Evolutionary conservation across 1,140 invertebrate genomes (phyloP).

Genomic region (Hylyphantes graminicola): DNA sequence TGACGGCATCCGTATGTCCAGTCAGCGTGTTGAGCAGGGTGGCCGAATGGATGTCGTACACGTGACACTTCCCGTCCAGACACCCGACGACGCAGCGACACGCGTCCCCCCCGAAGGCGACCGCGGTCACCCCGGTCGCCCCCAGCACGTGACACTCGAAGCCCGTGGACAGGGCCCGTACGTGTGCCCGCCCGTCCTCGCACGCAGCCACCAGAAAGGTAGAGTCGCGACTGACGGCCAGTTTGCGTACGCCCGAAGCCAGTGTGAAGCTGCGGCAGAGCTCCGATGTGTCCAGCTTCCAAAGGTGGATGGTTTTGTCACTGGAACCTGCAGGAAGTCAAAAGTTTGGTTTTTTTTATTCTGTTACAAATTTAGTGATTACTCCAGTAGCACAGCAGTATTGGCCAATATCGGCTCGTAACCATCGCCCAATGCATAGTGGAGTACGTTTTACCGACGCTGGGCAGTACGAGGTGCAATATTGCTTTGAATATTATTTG

Average conservation of each 20-base stretch:
- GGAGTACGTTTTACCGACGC: too few relatives aligned
- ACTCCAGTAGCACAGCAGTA: too few relatives aligned
- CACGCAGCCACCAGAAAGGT: conserved; percentile 83
- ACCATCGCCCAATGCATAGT: too few relatives aligned
- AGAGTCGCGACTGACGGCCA: conserved; percentile 83
- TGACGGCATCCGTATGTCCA: conserved; percentile 72
- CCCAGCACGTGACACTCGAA: conserved; percentile 82
- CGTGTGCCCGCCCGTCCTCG: conserved; percentile 82
- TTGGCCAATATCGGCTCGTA: too few relatives aligned
- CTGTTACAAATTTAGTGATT: too few relatives aligned
- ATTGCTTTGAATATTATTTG: too few relatives aligned
- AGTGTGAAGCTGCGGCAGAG: conserved; percentile 80
- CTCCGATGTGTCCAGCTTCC: conserved; percentile 82
- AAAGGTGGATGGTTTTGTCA: conserved; percentile 84
- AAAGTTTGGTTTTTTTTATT: too few relatives aligned
- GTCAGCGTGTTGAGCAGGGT: conserved; percentile 77
- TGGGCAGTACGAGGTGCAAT: too few relatives aligned
- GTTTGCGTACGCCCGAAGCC: conserved; percentile 75
- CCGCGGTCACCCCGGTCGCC: conserved; percentile 72
- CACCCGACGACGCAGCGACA: conserved; percentile 82
- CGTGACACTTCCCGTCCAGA: conserved; percentile 75
- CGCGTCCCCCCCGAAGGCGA: conserved; percentile 81
- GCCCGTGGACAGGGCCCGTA: conserved; percentile 83
- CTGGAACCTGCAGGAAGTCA: conserved; percentile 69
- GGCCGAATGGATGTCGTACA: conserved; percentile 83